Conservation (phyloP, 2,113 vertebrate genomes). For the Chloropsis hardwickii region DNA sequence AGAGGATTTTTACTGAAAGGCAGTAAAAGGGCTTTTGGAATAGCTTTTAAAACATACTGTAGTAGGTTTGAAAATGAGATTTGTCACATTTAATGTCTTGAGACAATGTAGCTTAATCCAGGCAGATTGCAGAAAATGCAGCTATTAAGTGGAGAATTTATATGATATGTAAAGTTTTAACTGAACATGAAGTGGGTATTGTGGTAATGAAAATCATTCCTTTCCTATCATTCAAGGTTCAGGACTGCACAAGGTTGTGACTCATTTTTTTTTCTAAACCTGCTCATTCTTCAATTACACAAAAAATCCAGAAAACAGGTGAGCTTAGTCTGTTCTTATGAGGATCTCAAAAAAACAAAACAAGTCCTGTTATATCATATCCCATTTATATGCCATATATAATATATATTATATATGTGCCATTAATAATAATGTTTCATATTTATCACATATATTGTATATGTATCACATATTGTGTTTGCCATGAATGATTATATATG, state of each 20-base stretch:
- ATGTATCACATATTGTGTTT: neutral
- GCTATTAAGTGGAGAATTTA: neutral
- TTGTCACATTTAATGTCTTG: neutral
- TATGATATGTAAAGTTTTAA: neutral
- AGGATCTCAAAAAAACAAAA: neutral
- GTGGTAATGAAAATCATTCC: neutral
- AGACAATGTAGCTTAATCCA: neutral
- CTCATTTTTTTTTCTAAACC: neutral
- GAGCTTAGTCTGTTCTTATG: neutral
- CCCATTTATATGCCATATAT: neutral
- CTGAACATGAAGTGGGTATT: neutral
- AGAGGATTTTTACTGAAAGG: neutral
- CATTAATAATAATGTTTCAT: neutral
- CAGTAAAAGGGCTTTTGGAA: neutral
- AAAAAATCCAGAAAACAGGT: neutral
- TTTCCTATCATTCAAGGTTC: neutral
- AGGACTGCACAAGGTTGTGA: neutral
- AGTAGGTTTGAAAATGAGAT: neutral
- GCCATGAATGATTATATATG: neutral
- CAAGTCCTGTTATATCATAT: neutral
- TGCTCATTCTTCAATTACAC: neutral
- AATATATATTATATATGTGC: neutral
- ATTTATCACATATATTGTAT: neutral
- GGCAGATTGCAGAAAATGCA: neutral
- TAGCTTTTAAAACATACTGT: neutral